These are phyloP conservation scores for Myopa testacea DNA, from an alignment of 2,888 invertebrate genomes.

Conservation along the genomic window DNA sequence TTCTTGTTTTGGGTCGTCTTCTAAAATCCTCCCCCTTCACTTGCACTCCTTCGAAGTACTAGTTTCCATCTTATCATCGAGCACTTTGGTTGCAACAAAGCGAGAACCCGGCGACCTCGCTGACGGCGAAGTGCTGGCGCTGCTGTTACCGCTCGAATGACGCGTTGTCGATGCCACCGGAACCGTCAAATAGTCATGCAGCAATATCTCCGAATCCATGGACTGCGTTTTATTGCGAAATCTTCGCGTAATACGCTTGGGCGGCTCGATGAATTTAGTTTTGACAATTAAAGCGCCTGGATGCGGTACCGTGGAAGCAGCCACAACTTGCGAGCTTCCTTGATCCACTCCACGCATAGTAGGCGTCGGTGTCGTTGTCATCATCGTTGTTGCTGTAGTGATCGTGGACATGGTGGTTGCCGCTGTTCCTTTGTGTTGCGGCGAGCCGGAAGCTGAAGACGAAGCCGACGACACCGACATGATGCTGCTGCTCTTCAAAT, in stretches of 20 bases:
- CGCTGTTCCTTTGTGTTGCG: conserved; percentile 50
- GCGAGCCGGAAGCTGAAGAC: conserved; percentile 47
- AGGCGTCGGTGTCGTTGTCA: conserved; percentile 12
- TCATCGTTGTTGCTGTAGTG: conserved; percentile 2
- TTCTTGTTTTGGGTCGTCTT: too few relatives aligned
- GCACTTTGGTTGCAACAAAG: conserved; percentile 56
- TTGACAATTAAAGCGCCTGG: conserved; percentile 69
- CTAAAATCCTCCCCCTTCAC: neutral
- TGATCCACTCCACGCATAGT: too few relatives aligned
- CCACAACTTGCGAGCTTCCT: too few relatives aligned
- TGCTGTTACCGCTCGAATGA: conserved; percentile 49
- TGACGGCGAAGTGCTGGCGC: conserved; percentile 53
- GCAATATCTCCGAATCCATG: conserved; percentile 64
- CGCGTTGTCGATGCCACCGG: conserved; percentile 49
- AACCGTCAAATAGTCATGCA: conserved; percentile 61
- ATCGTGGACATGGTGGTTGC: too few relatives aligned
- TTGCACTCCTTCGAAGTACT: neutral
- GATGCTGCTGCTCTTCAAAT: conserved; percentile 54
- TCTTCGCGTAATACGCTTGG: conserved; percentile 69
- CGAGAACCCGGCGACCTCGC: conserved; percentile 46
- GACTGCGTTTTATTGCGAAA: conserved; percentile 65
- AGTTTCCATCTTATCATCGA: conserved; percentile 47
- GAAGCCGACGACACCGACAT: conserved; percentile 42
- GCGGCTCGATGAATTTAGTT: conserved; percentile 71
- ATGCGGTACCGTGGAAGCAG: conserved; percentile 49